Evolutionary conservation across 92 coral and sea anemone species (phyloP), one percentile per base, ranked within the genome.

Genomic region (Porites rus): DNA sequence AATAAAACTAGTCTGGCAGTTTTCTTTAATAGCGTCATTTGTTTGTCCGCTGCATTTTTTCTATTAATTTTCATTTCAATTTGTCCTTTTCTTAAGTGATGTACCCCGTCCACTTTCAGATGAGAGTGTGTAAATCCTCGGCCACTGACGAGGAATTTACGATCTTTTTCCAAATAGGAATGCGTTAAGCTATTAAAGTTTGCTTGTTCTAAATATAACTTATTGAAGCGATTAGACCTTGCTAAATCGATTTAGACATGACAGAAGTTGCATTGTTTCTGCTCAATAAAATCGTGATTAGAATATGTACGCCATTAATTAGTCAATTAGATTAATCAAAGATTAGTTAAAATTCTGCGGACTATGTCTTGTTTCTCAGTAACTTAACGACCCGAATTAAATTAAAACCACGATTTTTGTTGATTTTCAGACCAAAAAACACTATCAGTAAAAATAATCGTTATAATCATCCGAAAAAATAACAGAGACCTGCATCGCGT

Each of bases 401-500:
- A 16, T 6, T 16, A 31, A 11, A 1, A 56, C 60, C 11, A 10
- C 61, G 61, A 56, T 56, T 56, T 56, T 56, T 38, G 5, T 38
- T 38, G 46, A 38, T 10, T 56, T 56, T 56, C 61, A 10, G 61
- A 10, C 61, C 19, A 65, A 67, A 51, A 51, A 17, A 16, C 6
- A 0, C 46, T 38, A 20, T 8, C 38, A 46, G 62, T 12, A 1
- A 14, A 31, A 31, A 3, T 21, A 51, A 18, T 10, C 12, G 43
- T 68, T 12, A 24, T 24, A 7, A 22, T 21, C 18, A 24, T 72
- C 28, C 64, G n/a, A 3, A 60, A 69, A 52, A 69, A 20, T 76
- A 24, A 52, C 66, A 80, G 54, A 80, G 46, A n/a, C n/a, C 8
- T 56, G 61, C 67, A 68, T 80, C 76, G 85, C 85, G 85, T 80